Evolutionary conservation across 2,888 invertebrate genomes (phyloP).

Genomic region (Leptinotarsa tumamoca): DNA sequence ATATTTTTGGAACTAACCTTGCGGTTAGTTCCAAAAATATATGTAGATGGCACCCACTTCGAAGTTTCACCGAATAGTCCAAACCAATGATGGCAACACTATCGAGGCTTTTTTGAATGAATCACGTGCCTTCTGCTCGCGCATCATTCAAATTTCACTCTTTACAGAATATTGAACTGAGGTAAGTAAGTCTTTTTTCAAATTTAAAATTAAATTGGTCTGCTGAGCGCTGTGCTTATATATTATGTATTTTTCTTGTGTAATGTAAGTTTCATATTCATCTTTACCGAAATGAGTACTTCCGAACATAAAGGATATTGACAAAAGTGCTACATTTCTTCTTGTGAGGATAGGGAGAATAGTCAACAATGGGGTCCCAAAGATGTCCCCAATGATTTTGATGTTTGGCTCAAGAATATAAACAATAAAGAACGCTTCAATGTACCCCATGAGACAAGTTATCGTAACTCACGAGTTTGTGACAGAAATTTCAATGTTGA

Average conservation of each 20-base stretch:
- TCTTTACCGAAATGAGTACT: constrained; percentile 8
- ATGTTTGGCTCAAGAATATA: constrained; percentile 11
- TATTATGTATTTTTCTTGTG: background rate
- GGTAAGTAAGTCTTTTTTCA: too few relatives aligned
- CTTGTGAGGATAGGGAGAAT: background rate
- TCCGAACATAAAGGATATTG: background rate
- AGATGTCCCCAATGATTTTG: constrained; percentile 2
- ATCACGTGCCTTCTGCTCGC: too few relatives aligned
- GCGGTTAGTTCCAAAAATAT: too few relatives aligned
- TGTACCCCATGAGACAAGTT: background rate
- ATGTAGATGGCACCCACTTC: too few relatives aligned
- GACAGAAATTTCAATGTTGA: background rate
- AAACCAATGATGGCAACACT: too few relatives aligned
- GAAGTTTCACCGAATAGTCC: too few relatives aligned
- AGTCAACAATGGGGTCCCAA: background rate
- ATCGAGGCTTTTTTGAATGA: too few relatives aligned
- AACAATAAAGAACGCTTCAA: constrained; percentile 1
- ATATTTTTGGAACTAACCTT: too few relatives aligned
- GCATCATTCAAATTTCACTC: too few relatives aligned
- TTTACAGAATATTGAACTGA: too few relatives aligned
- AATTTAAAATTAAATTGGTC: too few relatives aligned
- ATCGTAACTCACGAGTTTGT: too few relatives aligned
- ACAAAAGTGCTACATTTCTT: constrained; percentile 8
- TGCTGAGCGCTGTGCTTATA: background rate
- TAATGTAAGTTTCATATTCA: background rate